phyloP scores from a whole-genome alignment of 2,113 vertebrate species.

The Hypocryptadius cinnamomeus region DNA sequence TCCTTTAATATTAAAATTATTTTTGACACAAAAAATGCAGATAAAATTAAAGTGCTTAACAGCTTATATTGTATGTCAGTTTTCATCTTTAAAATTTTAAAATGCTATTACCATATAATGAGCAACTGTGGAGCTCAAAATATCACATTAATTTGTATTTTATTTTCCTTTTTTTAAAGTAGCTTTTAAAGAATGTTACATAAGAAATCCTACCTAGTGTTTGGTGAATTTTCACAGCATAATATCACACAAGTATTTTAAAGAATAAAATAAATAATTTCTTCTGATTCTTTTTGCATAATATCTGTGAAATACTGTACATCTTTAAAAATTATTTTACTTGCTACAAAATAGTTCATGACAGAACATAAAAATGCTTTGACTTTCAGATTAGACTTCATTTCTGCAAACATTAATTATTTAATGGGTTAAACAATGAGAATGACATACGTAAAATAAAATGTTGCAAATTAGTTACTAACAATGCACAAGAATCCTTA shows the following conservation, averaged over 20 bases:
- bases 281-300: not conserved
- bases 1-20: slow-evolving; percentile 77
- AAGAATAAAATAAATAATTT: not conserved
- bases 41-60: slow-evolving; percentile 71
- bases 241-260: not conserved
- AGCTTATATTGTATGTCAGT: slow-evolving; percentile 46
- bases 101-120: slow-evolving; percentile 27
- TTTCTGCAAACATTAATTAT: not conserved
- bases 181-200: not conserved
- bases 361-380: not conserved
- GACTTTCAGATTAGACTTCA: not conserved
- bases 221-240: slow-evolving; percentile 3
- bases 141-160: not conserved
- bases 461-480: not conserved
- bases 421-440: not conserved
- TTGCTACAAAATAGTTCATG: not conserved
- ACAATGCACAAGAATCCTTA: not conserved
- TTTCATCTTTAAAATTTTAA: slow-evolving; percentile 41
- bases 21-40: slow-evolving; percentile 69
- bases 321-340: not conserved
- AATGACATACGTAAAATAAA: not conserved
- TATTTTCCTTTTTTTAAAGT: not conserved
- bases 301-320: not conserved
- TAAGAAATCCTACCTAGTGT: slow-evolving; percentile 24
- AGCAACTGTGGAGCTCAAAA: not conserved